Conservation (phyloP, 1,140 invertebrate species). For the Micrasema minimum region DNA sequence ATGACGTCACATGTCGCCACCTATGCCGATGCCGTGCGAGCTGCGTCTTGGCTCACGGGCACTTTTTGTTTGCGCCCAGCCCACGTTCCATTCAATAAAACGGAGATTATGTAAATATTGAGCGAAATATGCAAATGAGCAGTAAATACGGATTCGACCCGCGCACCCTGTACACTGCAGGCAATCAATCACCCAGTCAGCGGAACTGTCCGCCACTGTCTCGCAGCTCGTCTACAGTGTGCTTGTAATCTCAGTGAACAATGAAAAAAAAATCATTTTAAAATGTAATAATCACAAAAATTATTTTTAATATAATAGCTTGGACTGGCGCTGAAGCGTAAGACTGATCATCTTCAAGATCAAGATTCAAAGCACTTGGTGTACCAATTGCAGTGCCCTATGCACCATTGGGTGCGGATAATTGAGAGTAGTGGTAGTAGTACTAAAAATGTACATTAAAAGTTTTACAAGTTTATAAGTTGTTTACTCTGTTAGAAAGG, state of each 20-base stretch:
- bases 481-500: too few species aligned
- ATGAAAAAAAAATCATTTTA: too few species aligned
- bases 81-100: conserved; percentile 23
- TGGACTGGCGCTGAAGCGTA: too few species aligned
- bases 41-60: neutral
- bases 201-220: conserved; percentile 40
- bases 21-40: neutral
- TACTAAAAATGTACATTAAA: too few species aligned
- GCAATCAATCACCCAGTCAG: conserved; percentile 35
- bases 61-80: conserved; percentile 8
- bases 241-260: neutral
- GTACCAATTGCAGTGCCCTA: too few species aligned
- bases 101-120: conserved; percentile 37
- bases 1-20: neutral
- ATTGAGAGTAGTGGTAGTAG: too few species aligned
- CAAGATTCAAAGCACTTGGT: too few species aligned
- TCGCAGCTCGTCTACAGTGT: neutral
- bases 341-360: too few species aligned
- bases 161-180: conserved; percentile 36
- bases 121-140: conserved; percentile 28
- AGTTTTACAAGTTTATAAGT: too few species aligned
- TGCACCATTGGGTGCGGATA: too few species aligned
- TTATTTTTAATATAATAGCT: too few species aligned
- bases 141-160: conserved; percentile 17
- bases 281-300: too few species aligned